A percentile compares a stretch with the other conserved stretches of the same genome.
Conservation (phyloP, 2,888 invertebrate genomes). For the Chalcis sispes region DNA sequence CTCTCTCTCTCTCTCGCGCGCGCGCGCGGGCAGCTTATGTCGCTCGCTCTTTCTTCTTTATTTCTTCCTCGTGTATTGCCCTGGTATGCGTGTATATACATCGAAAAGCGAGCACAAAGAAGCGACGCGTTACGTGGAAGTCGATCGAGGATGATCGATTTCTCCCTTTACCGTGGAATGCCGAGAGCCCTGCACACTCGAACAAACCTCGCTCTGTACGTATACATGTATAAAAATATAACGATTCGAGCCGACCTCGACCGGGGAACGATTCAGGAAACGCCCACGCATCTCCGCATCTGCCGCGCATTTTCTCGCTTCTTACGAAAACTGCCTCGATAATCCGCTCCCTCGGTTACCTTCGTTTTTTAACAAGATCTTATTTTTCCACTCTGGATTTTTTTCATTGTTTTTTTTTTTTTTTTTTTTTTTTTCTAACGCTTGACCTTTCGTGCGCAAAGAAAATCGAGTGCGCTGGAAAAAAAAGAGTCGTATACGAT, state of each 20-base stretch:
- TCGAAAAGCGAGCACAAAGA: background rate
- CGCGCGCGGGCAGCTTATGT: too few species aligned
- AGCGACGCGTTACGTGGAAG: conserved; percentile 38
- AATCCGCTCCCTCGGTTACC: too few species aligned
- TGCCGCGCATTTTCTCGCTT: conserved; percentile 23
- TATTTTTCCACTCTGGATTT: too few species aligned
- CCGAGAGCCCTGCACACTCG: background rate
- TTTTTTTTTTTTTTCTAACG: too few species aligned
- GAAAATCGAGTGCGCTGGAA: too few species aligned
- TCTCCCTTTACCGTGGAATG: conserved; percentile 15
- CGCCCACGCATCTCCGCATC: conserved; percentile 35
- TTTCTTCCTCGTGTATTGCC: too few species aligned
- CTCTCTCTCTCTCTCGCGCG: background rate
- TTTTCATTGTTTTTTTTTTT: too few species aligned
- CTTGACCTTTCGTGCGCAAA: too few species aligned
- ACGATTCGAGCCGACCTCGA: conserved; percentile 29
- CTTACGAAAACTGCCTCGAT: background rate
- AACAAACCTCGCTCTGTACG: background rate
- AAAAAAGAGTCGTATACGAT: too few species aligned
- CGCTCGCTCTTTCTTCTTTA: too few species aligned
- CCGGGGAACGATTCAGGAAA: conserved; percentile 22
- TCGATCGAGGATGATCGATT: conserved; percentile 39
- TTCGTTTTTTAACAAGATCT: too few species aligned
- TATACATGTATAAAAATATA: background rate
- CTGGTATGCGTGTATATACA: background rate